Evolutionary conservation across 2,797 vertebrate genomes (phyloP).

Genomic region (Perodicticus potto): DNA sequence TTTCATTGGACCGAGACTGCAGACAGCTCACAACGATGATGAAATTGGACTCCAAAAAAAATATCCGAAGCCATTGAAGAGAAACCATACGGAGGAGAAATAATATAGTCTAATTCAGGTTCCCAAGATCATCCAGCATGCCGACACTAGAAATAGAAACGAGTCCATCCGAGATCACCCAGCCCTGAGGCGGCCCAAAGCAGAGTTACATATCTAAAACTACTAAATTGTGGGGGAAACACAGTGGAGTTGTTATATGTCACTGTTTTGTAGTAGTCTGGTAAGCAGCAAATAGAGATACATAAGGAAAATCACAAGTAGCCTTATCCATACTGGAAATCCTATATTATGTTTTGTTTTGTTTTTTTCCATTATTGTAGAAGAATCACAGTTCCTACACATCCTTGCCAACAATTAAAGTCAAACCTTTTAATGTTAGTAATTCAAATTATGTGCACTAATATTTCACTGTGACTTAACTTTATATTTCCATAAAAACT

Average conservation of each 20-base stretch:
- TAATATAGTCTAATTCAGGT: not conserved
- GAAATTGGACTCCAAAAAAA: not conserved
- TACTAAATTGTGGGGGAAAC: not conserved
- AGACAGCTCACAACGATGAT: not conserved
- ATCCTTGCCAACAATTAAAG: not conserved
- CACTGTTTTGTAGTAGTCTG: not conserved
- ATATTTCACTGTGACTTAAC: not conserved
- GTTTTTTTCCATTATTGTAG: not conserved
- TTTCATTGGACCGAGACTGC: not conserved
- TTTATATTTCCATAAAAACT: not conserved
- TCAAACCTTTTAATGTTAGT: not conserved
- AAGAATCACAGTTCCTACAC: not conserved
- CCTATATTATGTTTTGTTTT: not conserved
- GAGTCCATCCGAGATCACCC: not conserved
- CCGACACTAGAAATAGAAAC: not conserved
- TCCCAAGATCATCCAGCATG: not conserved
- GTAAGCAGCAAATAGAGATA: not conserved
- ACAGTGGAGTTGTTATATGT: not conserved
- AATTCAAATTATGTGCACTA: not conserved
- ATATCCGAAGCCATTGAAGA: not conserved
- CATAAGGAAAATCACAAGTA: not conserved
- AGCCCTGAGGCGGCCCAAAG: fast-evolving
- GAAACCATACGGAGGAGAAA: not conserved
- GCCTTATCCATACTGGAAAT: not conserved
- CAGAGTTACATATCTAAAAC: not conserved